Evolutionary conservation across 2,113 vertebrate genomes (phyloP), one percentile per base, ranked within the genome.

Genomic region (Trematocara macrostoma): DNA sequence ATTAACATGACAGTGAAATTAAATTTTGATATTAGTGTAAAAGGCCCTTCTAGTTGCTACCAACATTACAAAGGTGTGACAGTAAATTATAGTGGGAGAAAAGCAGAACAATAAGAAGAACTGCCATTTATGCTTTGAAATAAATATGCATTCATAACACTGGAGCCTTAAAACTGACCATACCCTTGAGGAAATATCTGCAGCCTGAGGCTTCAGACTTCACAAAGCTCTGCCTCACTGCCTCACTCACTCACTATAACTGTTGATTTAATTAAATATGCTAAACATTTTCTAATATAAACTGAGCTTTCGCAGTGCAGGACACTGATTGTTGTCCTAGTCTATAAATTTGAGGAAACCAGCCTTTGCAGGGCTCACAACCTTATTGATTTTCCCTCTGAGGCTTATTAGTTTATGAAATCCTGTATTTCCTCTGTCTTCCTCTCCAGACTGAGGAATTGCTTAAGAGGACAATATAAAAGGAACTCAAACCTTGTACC

Each of bases 391-490:
- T 93, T 89, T 85, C 71, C 29, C 61, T 83, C 56, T 56, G 35
- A 82, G 83, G 56, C 84, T 91, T 87, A 94, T 93, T 91, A 91
- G 89, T 87, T 95, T 93, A 92, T 90, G 87, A 91, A 95, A 95
- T 93, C 80, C 83, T 85, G 88, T 89, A 91, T 91, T 93, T 95
- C 89, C 90, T 90, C 45, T 88, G 49, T 84, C 71, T 89, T 51
- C 78, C 61, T 74, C 52, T 84, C 47, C 78, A 64, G 47, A 55
- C 29, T 34, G 79, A 84, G 26, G 74, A 84, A 52, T 31, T 78
- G 82, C 47, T 16, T 57, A 40, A 6, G 2, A 81, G 31, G 59
- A 38, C 15, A 83, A 87, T 81, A 64, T 45, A 85, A 84, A 34
- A 15, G 55, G 2, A n/a, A 83, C 76, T 81, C 20, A 57, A 29